Conservation (phyloP, 2,113 vertebrate genomes). For the Brienomyrus longianalis region DNA sequence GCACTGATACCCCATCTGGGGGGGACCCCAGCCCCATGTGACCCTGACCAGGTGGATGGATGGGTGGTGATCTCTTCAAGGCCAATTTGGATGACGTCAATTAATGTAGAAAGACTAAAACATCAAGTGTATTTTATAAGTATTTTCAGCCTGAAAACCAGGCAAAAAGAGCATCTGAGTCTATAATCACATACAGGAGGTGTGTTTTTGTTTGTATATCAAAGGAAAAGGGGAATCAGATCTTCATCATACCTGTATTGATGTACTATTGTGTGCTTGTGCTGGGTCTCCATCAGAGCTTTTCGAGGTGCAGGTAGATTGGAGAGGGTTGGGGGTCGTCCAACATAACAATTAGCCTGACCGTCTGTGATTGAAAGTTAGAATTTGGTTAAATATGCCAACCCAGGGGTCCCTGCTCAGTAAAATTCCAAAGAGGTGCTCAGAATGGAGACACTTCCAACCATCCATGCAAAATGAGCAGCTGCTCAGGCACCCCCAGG, state of each 20-base stretch:
- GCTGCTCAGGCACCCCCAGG: neutral
- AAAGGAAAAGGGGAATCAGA: neutral
- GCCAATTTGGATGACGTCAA: neutral
- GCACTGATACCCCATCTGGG: neutral
- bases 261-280: neutral
- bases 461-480: neutral
- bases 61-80: neutral
- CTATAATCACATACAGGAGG: neutral
- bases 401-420: neutral
- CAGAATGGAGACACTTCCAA: neutral
- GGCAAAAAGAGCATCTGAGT: neutral
- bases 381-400: neutral
- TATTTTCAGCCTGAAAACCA: neutral
- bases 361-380: neutral
- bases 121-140: neutral
- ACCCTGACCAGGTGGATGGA: neutral
- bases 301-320: neutral
- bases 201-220: neutral
- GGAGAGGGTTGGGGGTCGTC: neutral
- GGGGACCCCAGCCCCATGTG: neutral
- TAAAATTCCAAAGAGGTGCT: neutral
- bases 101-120: neutral
- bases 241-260: neutral
- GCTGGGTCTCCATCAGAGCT: neutral
- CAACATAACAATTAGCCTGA: neutral